Evolutionary conservation across 37 sponge, comb jelly and placozoan species (phyloP).

Genomic region (Beroe forskalii): DNA sequence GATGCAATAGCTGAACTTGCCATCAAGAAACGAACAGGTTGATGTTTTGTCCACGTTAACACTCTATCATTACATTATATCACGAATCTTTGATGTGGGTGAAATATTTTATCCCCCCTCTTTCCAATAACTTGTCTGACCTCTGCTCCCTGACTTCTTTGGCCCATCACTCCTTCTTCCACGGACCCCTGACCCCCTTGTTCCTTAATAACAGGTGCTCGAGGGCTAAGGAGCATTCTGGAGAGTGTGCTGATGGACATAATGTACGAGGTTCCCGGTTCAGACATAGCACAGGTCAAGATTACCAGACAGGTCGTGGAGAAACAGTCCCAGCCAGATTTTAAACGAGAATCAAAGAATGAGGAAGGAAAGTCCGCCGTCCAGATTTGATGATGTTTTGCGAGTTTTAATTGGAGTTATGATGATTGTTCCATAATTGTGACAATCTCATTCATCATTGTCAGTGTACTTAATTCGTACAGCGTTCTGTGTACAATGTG

Average conservation of each 20-base stretch:
- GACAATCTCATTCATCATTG: too few species aligned
- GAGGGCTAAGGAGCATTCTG: constrained; percentile 51
- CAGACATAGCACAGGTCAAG: constrained; percentile 73
- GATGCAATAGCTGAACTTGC: constrained; percentile 81
- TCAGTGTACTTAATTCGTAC: too few species aligned
- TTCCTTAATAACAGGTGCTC: constrained; percentile 22
- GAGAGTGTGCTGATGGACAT: constrained; percentile 79
- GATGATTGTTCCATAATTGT: too few species aligned
- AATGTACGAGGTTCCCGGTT: constrained; percentile 97
- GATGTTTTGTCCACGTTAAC: neutral
- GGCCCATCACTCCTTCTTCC: too few species aligned
- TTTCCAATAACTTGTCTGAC: too few species aligned
- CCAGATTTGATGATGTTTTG: neutral
- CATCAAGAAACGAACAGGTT: constrained; percentile 80
- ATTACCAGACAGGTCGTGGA: constrained; percentile 72
- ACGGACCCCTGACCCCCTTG: too few species aligned
- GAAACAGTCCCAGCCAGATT: constrained; percentile 69
- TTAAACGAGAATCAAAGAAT: constrained; percentile 31
- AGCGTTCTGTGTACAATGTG: too few species aligned
- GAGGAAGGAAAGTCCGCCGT: constrained; percentile 5
- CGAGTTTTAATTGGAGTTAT: too few species aligned
- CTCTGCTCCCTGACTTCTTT: too few species aligned
- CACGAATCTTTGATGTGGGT: too few species aligned
- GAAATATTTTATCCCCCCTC: too few species aligned
- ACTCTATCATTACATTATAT: too few species aligned